phyloP scores from a whole-genome alignment of 2,888 invertebrate species.

The Metopia argyrocephala region DNA sequence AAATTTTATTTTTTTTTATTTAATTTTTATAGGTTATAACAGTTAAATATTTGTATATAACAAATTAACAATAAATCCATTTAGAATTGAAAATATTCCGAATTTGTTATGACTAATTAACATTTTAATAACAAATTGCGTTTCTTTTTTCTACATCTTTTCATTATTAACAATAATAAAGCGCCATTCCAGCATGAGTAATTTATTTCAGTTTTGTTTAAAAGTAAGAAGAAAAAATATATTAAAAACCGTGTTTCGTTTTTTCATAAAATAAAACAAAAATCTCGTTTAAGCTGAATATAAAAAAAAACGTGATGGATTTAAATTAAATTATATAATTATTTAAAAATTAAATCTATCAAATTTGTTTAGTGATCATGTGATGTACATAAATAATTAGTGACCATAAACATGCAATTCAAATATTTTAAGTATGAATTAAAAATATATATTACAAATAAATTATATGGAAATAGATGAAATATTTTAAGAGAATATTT shows the following conservation, averaged over 20 bases:
- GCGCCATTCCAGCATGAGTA: slow-evolving; percentile 29
- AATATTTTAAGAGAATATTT: no score
- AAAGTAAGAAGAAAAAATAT: slow-evolving; percentile 1
- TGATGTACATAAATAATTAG: slow-evolving; percentile 11
- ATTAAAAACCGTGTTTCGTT: background rate
- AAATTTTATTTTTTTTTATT: no score
- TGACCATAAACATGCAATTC: background rate
- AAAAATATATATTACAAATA: no score
- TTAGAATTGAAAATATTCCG: slow-evolving; percentile 41
- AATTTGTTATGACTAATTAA: slow-evolving; percentile 49
- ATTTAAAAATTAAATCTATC: slow-evolving; percentile 19
- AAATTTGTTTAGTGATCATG: slow-evolving; percentile 25
- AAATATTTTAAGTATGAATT: background rate
- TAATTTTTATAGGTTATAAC: no score
- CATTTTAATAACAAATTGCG: slow-evolving; percentile 48
- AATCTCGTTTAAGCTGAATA: background rate
- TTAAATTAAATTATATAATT: slow-evolving; percentile 16
- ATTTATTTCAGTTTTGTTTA: slow-evolving; percentile 29
- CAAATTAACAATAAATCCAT: slow-evolving; percentile 22
- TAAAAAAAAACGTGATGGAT: slow-evolving; percentile 38
- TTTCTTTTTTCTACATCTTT: background rate
- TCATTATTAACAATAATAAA: slow-evolving; percentile 39
- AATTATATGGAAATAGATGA: no score
- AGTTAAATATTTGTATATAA: no score
- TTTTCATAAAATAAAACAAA: background rate